Evolutionary conservation across 2,888 invertebrate genomes (phyloP).

Genomic region (Ethmia dodecea): DNA sequence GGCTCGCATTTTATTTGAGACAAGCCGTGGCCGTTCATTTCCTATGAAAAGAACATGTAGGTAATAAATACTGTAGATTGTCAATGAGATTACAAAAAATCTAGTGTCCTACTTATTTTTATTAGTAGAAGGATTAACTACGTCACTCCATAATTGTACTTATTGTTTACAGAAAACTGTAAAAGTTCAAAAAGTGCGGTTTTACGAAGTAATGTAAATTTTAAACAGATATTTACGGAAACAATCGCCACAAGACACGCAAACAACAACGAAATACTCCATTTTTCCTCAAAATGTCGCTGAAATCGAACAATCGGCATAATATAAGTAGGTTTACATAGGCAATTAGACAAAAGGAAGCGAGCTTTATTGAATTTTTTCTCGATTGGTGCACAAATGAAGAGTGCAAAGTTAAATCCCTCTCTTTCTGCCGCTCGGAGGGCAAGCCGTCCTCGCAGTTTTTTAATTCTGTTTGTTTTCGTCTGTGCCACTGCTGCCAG

Average conservation of each 20-base stretch:
- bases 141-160: too few relatives aligned
- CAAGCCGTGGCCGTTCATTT: constrained; percentile 54
- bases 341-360: constrained; percentile 72
- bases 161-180: too few relatives aligned
- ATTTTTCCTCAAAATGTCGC: constrained; percentile 42
- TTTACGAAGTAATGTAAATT: too few relatives aligned
- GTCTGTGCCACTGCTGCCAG: too few relatives aligned
- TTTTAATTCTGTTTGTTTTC: constrained; percentile 54
- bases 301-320: constrained; percentile 45
- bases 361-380: constrained; percentile 73
- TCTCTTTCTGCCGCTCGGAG: constrained; percentile 56
- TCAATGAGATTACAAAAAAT: too few relatives aligned
- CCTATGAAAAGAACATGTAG: constrained; percentile 25
- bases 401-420: constrained; percentile 57
- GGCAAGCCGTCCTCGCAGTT: constrained; percentile 36
- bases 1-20: constrained; percentile 58
- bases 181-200: too few relatives aligned
- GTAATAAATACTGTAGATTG: too few relatives aligned
- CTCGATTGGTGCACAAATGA: constrained; percentile 70
- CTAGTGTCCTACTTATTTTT: too few relatives aligned
- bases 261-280: constrained; percentile 28
- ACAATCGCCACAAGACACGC: constrained; percentile 22
- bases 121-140: too few relatives aligned
- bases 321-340: constrained; percentile 59
- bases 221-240: constrained; percentile 15